Evolutionary conservation across 1,140 invertebrate species (phyloP).

Genomic region (Zaprionus africanus): DNA sequence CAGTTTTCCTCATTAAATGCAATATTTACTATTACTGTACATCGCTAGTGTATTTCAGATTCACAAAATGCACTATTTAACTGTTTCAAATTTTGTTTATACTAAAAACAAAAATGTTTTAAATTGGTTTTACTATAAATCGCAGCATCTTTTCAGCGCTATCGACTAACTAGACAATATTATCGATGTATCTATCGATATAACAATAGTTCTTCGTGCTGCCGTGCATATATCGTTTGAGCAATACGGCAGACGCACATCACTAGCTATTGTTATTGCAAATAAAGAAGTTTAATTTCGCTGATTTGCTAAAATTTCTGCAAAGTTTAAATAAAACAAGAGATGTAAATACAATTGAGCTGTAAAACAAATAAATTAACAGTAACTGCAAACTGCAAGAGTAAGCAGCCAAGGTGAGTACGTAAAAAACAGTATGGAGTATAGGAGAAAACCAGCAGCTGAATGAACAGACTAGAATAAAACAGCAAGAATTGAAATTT

Average conservation of each 20-base stretch:
- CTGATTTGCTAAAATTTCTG: constrained; percentile 27
- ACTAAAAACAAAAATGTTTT: constrained; percentile 5
- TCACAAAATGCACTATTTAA: not conserved
- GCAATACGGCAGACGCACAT: constrained; percentile 4
- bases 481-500: constrained; percentile 30
- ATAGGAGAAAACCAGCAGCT: not conserved
- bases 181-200: constrained; percentile 22
- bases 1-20: not conserved
- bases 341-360: constrained; percentile 1
- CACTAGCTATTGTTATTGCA: constrained; percentile 47
- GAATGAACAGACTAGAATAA: constrained; percentile 8
- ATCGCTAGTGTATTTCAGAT: not conserved
- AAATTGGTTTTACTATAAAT: constrained; percentile 19
- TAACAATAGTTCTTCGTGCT: not conserved
- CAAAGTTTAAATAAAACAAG: constrained; percentile 40
- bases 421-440: not conserved
- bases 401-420: constrained; percentile 8
- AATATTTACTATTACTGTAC: not conserved
- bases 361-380: constrained; percentile 6
- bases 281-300: constrained; percentile 35
- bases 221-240: not conserved
- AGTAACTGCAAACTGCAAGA: constrained; percentile 5
- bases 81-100: not conserved
- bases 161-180: constrained; percentile 1
- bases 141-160: constrained; percentile 25